These are phyloP conservation scores for Neomorphus geoffroyi DNA, from an alignment of 2,797 vertebrate species.

Conservation along the genomic window DNA sequence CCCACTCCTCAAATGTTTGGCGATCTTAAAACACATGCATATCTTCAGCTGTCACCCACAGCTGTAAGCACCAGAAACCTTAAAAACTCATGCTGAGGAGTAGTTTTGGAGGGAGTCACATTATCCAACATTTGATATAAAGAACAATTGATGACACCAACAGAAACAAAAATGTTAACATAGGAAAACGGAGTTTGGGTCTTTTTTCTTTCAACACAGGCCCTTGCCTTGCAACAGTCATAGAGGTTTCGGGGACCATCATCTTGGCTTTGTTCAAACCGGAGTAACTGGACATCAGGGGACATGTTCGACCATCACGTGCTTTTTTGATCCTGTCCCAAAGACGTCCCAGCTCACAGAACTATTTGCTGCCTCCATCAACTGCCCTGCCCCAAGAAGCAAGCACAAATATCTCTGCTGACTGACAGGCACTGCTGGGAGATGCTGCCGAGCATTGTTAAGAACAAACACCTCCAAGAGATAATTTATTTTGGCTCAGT, in stretches of 20 bases:
- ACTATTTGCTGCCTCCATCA: background rate
- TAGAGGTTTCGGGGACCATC: background rate
- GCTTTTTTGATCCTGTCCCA: background rate
- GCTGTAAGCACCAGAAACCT: constrained; percentile 14
- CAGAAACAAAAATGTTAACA: background rate
- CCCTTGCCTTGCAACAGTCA: background rate
- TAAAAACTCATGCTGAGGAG: background rate
- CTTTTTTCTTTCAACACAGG: background rate
- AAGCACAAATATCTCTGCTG: constrained; percentile 4
- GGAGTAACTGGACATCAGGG: background rate
- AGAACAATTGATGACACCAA: background rate
- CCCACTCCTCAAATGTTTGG: background rate
- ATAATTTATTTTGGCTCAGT: constrained; percentile 10
- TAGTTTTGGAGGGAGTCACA: background rate
- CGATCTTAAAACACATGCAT: background rate
- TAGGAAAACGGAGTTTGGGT: background rate
- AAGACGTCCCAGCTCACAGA: background rate
- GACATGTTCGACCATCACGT: background rate
- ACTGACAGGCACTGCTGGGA: constrained; percentile 2
- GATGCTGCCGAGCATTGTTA: background rate
- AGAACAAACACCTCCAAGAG: background rate
- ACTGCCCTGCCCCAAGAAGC: background rate
- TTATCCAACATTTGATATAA: background rate
- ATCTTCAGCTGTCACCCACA: constrained; percentile 28
- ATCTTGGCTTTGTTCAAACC: background rate